Percentiles rank a stretch among this genome's conserved stretches.
Conservation (phyloP, 2,797 vertebrate species). For the Hypotaenidia philippensis region DNA sequence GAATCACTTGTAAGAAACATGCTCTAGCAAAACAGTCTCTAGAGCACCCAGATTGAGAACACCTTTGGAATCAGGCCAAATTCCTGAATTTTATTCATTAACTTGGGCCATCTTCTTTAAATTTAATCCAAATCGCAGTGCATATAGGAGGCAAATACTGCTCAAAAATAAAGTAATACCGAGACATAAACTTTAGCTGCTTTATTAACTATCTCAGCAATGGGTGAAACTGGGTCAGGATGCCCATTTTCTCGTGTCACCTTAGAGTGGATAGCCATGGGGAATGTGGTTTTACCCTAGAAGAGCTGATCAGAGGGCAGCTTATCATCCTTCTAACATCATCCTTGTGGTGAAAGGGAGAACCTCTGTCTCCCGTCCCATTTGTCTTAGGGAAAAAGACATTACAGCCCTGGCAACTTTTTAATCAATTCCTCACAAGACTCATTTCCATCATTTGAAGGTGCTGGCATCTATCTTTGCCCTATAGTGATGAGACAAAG, state of each 20-base stretch:
- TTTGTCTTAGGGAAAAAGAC: neutral
- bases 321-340: neutral
- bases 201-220: neutral
- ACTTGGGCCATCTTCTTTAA: neutral
- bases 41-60: neutral
- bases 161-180: neutral
- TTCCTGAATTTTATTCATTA: neutral
- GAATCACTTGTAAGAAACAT: neutral
- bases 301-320: neutral
- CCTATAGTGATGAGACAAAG: neutral
- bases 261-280: neutral
- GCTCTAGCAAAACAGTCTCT: neutral
- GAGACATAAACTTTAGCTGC: neutral
- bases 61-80: neutral
- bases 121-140: neutral
- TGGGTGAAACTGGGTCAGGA: neutral
- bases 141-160: neutral
- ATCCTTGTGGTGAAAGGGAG: neutral
- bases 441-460: neutral
- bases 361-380: neutral
- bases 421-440: neutral
- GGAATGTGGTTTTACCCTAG: neutral
- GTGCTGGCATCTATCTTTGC: neutral
- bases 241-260: accelerated
- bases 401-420: neutral